Base-by-base conservation (phyloP, 2,888 invertebrate species). In the Rhimphoctona megacephalus region DNA sequence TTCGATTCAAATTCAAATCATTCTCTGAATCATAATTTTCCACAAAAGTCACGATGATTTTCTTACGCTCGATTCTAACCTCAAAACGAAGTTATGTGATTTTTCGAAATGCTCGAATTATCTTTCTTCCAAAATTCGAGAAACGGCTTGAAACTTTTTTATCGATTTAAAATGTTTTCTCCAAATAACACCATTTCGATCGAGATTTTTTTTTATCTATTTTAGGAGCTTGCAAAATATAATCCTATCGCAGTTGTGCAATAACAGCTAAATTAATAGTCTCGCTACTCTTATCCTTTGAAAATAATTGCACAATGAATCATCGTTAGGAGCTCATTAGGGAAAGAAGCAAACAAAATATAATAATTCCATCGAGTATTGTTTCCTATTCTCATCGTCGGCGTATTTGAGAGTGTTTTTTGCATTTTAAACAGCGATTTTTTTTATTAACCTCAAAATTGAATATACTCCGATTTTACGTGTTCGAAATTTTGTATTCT, bases 251-350 rank as follows among this genome's bases (percentile, higher is more conserved):
- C 43, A 14, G 54, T 73, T 73, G 54, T 73, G 73, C 73, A 73
- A 73, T 22, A 36, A 73, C 6, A 30, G 61, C 30, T 30, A 17
- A 61, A n/a, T n/a, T n/a, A n/a, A 30, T 61, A n/a, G 30, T 61
- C 61, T 54, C 6, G n/a, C 25, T 54, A 8, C 33, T 52, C 30
- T 49, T 72, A 49, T 49, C 49, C 46, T n/a, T 54, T 33, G 14
- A 33, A 54, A 54, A 49, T 73, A 30, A n/a, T 54, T 33, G 33
- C 73, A n/a, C n/a, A 54, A 46, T 54, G 73, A 73, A 73, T 73
- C 33, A 54, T 30, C n/a, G n/a, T 22, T 73, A 36, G 36, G 14
- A 73, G 33, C 11, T 33, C 52, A 73, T 19, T 33, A 73, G 36
- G 11, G n/a, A n/a, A n/a, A 73, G 39, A 73, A 54, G 30, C 4